Evolutionary conservation across 2,113 vertebrate species (phyloP), one percentile per base, ranked within the genome.

Genomic region (Dromas ardeola): DNA sequence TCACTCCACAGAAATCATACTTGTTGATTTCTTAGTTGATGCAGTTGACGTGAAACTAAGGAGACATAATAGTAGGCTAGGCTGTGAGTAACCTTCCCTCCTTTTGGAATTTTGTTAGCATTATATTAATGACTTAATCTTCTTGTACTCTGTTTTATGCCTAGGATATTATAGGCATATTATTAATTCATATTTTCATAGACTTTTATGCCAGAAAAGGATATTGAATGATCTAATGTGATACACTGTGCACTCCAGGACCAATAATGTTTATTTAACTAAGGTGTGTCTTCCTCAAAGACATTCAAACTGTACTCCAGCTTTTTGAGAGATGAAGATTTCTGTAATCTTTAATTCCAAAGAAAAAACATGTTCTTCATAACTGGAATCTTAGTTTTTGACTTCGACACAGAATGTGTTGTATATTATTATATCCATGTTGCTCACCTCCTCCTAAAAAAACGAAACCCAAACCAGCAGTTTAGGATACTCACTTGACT

Each of bases 401-500:
- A 43, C 16, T 49, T 34, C 13, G 42, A 22, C 23, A 66, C 9
- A 36, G 18, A 81, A 73, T 47, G 4, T 17, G 4, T 72, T 55
- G 4, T 5, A 14, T 30, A 15, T 47, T 30, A 15, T 47, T 69
- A 65, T 9, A 81, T 19, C 4, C 7, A 45, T 34, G 32, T 1
- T 1, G 13, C 15, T 8, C 5, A 56, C 3, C 2, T 2, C 13
- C 25, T 50, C 34, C 3, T 59, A 38, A 58, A 49, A 67, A 25
- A 62, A 0, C 1, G 30, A 88, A 36, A 36, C 4, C 29, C 18
- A 67, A 53, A 58, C 0, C 0, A 36, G 5, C 10, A 47, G 15
- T 25, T 76, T 58, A 83, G 14, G 4, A 19, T n/a, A 23, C 2
- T 66, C 10, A 32, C 12, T 82, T 72, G 16, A 11, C 9, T 69